Evolutionary conservation across 2,113 vertebrate genomes (phyloP).

Genomic region (Gorsachius goisagi): DNA sequence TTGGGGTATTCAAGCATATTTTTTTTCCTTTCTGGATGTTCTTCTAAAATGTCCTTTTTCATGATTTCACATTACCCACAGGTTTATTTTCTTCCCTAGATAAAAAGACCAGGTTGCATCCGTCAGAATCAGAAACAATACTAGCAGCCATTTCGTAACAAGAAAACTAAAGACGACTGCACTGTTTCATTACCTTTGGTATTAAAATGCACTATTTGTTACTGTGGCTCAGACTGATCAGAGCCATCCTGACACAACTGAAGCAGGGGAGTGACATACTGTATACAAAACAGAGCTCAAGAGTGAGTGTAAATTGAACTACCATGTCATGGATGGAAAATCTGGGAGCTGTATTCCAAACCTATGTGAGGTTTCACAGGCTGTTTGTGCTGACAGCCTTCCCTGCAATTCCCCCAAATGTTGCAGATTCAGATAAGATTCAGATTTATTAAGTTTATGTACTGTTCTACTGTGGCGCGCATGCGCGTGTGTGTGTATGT

Average conservation of each 20-base stretch:
- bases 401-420: slow-evolving; percentile 35
- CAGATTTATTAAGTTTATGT: slow-evolving; percentile 69
- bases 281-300: slow-evolving; percentile 45
- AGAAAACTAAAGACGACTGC: background rate
- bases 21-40: background rate
- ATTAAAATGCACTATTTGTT: slow-evolving; percentile 18
- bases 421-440: slow-evolving; percentile 70
- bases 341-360: slow-evolving; percentile 51
- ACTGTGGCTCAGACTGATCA: background rate
- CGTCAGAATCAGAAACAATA: background rate
- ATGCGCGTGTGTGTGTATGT: background rate
- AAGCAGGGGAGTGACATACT: slow-evolving; percentile 19
- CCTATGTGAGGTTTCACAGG: slow-evolving; percentile 64
- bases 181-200: background rate
- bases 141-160: background rate
- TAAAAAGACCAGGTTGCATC: background rate
- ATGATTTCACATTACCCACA: background rate
- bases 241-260: background rate
- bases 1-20: background rate
- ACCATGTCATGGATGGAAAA: slow-evolving; percentile 41
- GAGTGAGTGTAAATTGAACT: slow-evolving; percentile 38
- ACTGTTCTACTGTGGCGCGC: background rate
- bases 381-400: slow-evolving; percentile 46
- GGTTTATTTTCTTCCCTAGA: background rate
- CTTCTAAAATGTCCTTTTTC: background rate